Base-by-base conservation (phyloP, 2,113 vertebrate species). In the Thamnaconus septentrionalis region DNA sequence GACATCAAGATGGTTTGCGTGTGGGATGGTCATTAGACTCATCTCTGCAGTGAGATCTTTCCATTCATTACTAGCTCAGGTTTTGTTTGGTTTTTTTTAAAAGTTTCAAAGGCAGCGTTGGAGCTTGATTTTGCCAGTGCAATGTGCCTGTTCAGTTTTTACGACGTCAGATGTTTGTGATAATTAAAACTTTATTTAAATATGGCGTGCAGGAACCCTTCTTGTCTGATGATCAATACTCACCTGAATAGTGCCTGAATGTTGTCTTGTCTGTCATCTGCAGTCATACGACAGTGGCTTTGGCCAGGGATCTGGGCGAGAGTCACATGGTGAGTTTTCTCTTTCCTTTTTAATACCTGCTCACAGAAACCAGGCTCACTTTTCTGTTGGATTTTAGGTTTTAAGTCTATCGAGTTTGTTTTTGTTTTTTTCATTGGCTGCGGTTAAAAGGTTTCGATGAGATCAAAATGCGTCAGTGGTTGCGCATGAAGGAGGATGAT, bases 271-370 rank as follows among this genome's bases (percentile, higher is more conserved):
- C 71, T 87, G 4, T 66, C 71, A 66, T 78, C 70, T 88, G 66
- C 80, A 98, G 97, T 96, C 96, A 0, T 99, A 98, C 1, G 97
- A 99, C 88, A 96, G 91, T 47, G 97, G 96, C 18, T 92, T 99
- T 88, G 96, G 94, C 6, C 96, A 98, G 75, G 97, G 97, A 91
- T 91, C 95, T 42, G 96, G 96, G 65, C 88, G 97, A 78, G 97
- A 99, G 89, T 98, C 96, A 66, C 97, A 99, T 62, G 97, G 97
- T 98, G 93, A 98, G 96, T 87, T 45, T 7, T 6, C 12, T 47
- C 39, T 6, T 66, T 47, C 39, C 61, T 7, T 56, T 31, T 31
- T 31, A 31, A 31, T 31, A 31, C 18, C 18, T 31, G 18, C 18
- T 31, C 18, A 31, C 18, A 31, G 18, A 31, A 31, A 31, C 18